phyloP scores from a whole-genome alignment of 2,888 invertebrate genomes.

The Cheiracanthium punctorium region DNA sequence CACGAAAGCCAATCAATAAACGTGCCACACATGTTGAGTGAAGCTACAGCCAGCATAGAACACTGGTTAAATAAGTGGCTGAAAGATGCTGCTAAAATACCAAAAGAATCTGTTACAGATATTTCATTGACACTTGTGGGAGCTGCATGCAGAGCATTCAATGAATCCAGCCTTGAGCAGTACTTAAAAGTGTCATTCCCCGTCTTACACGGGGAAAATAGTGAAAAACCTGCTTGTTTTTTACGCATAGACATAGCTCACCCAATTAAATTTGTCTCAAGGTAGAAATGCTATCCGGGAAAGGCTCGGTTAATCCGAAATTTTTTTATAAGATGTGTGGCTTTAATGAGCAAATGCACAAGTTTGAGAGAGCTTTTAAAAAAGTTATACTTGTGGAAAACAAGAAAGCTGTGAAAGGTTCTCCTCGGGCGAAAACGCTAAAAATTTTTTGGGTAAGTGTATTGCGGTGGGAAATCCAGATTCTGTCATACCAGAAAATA shows the following conservation, averaged over 20 bases:
- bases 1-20: background rate
- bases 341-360: background rate
- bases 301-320: background rate
- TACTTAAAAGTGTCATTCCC: background rate
- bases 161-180: background rate
- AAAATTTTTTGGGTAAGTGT: too few relatives aligned
- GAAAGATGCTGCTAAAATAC: background rate
- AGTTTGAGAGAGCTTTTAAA: background rate
- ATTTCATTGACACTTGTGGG: background rate
- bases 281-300: background rate
- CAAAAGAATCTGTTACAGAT: background rate
- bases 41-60: background rate
- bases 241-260: background rate
- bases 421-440: too few relatives aligned
- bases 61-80: background rate
- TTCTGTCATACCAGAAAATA: too few relatives aligned
- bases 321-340: background rate
- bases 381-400: background rate
- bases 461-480: too few relatives aligned
- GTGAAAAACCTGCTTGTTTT: background rate
- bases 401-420: background rate
- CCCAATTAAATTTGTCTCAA: background rate
- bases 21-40: background rate
- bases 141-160: background rate
- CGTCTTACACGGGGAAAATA: background rate